These are phyloP conservation scores for Platynereis dumerilii DNA, from an alignment of 2,888 invertebrate species.

Conservation along the genomic window DNA sequence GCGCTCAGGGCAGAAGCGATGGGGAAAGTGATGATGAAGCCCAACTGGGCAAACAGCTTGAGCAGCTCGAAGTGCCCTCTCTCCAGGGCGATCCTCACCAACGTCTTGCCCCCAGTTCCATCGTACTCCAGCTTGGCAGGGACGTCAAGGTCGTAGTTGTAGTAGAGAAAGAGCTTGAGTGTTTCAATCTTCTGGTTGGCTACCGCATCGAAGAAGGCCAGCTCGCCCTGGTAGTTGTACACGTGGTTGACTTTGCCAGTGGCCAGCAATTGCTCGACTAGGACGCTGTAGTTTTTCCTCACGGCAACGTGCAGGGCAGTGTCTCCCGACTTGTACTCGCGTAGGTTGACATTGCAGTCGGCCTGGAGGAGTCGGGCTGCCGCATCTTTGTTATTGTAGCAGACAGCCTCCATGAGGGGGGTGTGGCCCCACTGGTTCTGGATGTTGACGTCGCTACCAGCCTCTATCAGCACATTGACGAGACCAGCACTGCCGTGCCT, in stretches of 20 bases:
- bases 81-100: constrained; percentile 57
- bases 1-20: constrained; percentile 2
- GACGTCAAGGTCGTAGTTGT: constrained; percentile 60
- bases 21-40: constrained; percentile 44
- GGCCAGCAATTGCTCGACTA: constrained; percentile 53
- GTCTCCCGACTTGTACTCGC: constrained; percentile 62
- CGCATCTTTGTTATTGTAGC: constrained; percentile 61
- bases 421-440: constrained; percentile 63
- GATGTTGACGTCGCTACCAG: constrained; percentile 58
- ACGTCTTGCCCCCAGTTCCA: constrained; percentile 42
- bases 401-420: constrained; percentile 62
- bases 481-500: constrained; percentile 60
- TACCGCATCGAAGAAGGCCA: constrained; percentile 59
- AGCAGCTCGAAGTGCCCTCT: constrained; percentile 59
- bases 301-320: constrained; percentile 62
- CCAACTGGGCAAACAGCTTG: constrained; percentile 54
- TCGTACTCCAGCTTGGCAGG: constrained; percentile 60
- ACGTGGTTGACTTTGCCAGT: constrained; percentile 58
- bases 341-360: constrained; percentile 58
- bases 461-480: constrained; percentile 55
- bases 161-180: constrained; percentile 55
- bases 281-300: constrained; percentile 59
- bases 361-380: constrained; percentile 51
- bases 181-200: constrained; percentile 60
- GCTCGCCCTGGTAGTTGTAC: constrained; percentile 62